phyloP scores from a whole-genome alignment of 1,140 invertebrate species.

The Gonioctena quinquepunctata region DNA sequence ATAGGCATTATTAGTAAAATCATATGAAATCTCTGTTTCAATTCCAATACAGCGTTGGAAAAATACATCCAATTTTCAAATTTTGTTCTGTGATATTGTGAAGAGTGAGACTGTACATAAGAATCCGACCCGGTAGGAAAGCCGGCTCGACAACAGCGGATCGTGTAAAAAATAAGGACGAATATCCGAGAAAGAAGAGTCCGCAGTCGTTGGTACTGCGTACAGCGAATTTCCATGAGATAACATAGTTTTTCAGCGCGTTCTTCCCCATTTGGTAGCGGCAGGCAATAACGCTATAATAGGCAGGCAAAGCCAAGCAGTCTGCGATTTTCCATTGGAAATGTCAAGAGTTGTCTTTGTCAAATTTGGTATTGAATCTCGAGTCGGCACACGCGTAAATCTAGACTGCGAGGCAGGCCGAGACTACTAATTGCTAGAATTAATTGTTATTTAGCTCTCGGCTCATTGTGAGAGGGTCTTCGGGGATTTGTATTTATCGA shows the following conservation, averaged over 20 bases:
- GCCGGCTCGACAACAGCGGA: background rate
- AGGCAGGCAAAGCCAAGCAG: conserved; percentile 55
- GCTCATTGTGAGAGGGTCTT: conserved; percentile 28
- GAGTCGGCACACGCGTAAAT: conserved; percentile 51
- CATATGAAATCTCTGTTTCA: no score
- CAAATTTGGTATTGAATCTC: conserved; percentile 55
- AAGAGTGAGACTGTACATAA: background rate
- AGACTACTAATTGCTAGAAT: conserved; percentile 55
- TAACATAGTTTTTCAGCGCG: conserved; percentile 49
- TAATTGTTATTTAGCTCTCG: conserved; percentile 50
- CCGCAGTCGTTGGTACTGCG: conserved; percentile 11
- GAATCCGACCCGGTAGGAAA: background rate
- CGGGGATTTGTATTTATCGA: conserved; percentile 23
- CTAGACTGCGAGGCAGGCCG: conserved; percentile 38
- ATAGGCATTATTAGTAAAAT: no score
- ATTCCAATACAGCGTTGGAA: no score
- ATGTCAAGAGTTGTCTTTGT: conserved; percentile 51
- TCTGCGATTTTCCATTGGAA: conserved; percentile 55
- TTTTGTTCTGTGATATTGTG: no score
- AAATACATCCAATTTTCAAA: no score
- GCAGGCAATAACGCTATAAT: conserved; percentile 54
- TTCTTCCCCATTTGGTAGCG: conserved; percentile 49
- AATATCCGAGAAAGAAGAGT: conserved; percentile 32
- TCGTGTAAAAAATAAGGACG: conserved; percentile 35
- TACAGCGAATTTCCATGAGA: conserved; percentile 46